Conservation (phyloP, 1,140 invertebrate species). For the Andrena cerasifolii region DNA sequence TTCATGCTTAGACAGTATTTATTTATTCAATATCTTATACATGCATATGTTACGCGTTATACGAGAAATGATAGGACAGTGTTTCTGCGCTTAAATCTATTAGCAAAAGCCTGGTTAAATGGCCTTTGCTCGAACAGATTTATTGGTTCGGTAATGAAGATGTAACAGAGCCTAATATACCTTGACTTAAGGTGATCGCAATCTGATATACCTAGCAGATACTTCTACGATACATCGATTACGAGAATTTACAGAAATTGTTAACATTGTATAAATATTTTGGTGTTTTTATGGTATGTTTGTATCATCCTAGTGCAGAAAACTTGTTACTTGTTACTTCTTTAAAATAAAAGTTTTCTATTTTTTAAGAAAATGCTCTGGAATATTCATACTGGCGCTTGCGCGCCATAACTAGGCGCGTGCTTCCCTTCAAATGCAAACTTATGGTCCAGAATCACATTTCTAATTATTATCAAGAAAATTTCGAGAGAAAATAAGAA, state of each 20-base stretch:
- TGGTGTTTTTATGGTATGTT: conserved; percentile 4
- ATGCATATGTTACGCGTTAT: not conserved
- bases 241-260: not conserved
- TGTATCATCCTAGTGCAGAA: conserved; percentile 1
- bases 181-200: no score
- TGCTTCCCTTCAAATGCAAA: not conserved
- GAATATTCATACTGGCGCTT: not conserved
- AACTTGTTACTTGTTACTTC: conserved; percentile 29
- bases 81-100: not conserved
- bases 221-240: not conserved
- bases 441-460: not conserved
- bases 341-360: conserved; percentile 32
- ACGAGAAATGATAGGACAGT: not conserved
- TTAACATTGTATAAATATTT: not conserved
- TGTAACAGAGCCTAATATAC: not conserved
- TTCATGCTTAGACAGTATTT: not conserved
- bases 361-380: conserved; percentile 2
- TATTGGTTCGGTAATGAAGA: not conserved
- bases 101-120: not conserved
- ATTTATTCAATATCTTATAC: conserved; percentile 1
- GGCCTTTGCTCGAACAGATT: no score
- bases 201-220: not conserved
- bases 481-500: no score
- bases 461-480: no score
- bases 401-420: no score